Evolutionary conservation across 2,888 invertebrate species (phyloP).

Genomic region (Heliconius ethilla): DNA sequence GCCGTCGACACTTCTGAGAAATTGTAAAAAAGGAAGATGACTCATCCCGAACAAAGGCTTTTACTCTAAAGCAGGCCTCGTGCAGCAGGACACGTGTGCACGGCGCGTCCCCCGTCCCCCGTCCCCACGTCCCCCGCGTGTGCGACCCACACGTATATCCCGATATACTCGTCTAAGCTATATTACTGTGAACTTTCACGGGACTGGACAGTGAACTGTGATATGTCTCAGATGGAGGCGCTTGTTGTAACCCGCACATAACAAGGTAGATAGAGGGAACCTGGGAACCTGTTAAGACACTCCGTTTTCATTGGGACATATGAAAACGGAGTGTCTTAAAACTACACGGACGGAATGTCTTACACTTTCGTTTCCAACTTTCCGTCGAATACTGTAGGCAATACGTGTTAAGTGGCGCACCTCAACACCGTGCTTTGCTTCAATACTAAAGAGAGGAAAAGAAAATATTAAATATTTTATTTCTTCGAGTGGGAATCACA

Average conservation of each 20-base stretch:
- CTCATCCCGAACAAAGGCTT: conserved; percentile 27
- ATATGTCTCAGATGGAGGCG: background rate
- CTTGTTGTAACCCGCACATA: background rate
- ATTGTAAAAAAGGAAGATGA: conserved; percentile 7
- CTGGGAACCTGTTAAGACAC: too few species aligned
- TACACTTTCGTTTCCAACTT: too few species aligned
- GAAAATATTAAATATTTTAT: too few species aligned
- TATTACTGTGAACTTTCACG: background rate
- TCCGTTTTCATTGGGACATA: too few species aligned
- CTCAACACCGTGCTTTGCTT: too few species aligned
- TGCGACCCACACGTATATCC: background rate
- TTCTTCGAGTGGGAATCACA: too few species aligned
- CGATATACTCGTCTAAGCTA: background rate
- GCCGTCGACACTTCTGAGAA: conserved; percentile 16
- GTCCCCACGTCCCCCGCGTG: background rate
- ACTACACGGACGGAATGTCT: too few species aligned
- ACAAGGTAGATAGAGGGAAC: too few species aligned
- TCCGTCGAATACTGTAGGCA: too few species aligned
- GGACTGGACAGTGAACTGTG: background rate
- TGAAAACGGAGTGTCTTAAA: too few species aligned
- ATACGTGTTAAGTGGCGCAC: too few species aligned
- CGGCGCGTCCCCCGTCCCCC: background rate
- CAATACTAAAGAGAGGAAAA: too few species aligned
- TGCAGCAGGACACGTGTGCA: conserved; percentile 20
- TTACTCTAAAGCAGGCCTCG: conserved; percentile 5